Evolutionary conservation across 2,888 invertebrate species (phyloP).

Genomic region (Dynastes hyllus): DNA sequence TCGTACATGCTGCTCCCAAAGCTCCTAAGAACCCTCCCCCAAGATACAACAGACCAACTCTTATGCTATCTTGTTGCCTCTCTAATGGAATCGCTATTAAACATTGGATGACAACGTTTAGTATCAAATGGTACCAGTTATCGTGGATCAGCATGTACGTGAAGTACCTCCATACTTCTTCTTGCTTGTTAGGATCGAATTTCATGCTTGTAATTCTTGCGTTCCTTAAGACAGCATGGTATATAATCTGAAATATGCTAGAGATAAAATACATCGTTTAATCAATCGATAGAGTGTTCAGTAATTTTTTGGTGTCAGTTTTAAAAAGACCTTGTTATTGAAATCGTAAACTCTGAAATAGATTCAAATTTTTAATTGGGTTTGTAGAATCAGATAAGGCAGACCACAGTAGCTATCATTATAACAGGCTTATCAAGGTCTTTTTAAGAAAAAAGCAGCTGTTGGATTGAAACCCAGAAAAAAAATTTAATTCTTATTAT

Average conservation of each 20-base stretch:
- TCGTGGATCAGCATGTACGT: conserved; percentile 89
- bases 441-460: too few species aligned
- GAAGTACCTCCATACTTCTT: conserved; percentile 85
- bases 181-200: conserved; percentile 78
- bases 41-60: conserved; percentile 82
- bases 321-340: neutral
- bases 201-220: conserved; percentile 67
- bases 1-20: conserved; percentile 83
- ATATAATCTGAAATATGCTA: conserved; percentile 49
- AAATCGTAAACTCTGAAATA: too few species aligned
- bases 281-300: neutral
- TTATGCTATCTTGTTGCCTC: conserved; percentile 83
- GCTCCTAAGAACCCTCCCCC: conserved; percentile 85
- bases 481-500: too few species aligned
- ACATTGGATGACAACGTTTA: conserved; percentile 83
- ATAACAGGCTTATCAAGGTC: too few species aligned
- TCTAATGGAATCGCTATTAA: conserved; percentile 74
- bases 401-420: too few species aligned
- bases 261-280: conserved; percentile 1
- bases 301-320: neutral
- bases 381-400: too few species aligned
- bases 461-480: too few species aligned
- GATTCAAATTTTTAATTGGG: too few species aligned
- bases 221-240: conserved; percentile 41
- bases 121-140: conserved; percentile 82